A percentile compares a stretch with the other conserved stretches of the same genome.
phyloP scores from a whole-genome alignment of 2,113 vertebrate species.

The Microcebus murinus region DNA sequence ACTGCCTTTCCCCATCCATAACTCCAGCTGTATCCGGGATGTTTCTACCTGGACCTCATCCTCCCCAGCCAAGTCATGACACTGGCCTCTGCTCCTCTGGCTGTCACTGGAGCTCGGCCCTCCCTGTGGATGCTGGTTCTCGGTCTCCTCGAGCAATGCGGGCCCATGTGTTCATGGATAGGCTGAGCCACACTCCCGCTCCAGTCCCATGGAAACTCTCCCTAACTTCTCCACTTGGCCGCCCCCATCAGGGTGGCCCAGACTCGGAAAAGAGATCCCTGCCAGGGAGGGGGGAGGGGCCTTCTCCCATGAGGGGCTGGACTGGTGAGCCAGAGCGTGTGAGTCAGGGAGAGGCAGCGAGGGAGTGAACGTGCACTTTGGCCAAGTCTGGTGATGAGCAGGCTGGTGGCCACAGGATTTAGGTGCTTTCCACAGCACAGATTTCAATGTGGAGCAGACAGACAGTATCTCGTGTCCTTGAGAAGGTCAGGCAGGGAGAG shows the following conservation, averaged over 20 bases:
- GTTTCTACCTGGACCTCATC: not conserved
- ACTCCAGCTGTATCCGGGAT: not conserved
- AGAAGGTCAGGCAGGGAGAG: not conserved
- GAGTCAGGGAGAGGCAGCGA: not conserved
- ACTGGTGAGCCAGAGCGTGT: not conserved
- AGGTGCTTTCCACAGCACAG: not conserved
- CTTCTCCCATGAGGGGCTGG: not conserved
- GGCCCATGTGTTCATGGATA: accelerated
- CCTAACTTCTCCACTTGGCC: not conserved
- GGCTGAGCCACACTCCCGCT: not conserved
- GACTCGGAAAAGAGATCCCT: not conserved
- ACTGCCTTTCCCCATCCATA: no score
- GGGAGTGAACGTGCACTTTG: not conserved
- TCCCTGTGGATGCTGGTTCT: not conserved
- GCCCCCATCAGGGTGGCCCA: no score
- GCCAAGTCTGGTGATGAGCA: not conserved
- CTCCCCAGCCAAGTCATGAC: no score
- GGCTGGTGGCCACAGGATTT: no score
- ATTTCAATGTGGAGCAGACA: not conserved
- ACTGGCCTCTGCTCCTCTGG: not conserved
- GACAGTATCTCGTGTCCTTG: accelerated
- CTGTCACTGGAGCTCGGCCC: accelerated
- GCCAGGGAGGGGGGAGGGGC: no score
- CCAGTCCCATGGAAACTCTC: not conserved
- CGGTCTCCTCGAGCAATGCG: not conserved